phyloP scores from a whole-genome alignment of 2,797 vertebrate species.

The Chlorospingus flavigularis region DNA sequence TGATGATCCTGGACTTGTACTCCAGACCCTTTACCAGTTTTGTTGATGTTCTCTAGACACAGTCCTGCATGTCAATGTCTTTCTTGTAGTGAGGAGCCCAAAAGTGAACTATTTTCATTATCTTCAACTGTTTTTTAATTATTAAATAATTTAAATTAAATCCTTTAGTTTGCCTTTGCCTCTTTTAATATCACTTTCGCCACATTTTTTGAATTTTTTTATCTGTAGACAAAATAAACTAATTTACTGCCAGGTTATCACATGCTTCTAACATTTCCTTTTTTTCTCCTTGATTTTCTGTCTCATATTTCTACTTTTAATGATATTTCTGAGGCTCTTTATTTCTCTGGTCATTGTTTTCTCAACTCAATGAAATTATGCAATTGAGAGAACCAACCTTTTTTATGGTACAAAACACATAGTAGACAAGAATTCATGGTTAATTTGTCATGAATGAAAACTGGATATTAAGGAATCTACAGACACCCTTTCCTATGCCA shows the following conservation, averaged over 20 bases:
- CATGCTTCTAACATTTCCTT: background rate
- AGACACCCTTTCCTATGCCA: background rate
- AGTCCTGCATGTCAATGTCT: too few relatives aligned
- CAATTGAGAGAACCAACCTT: background rate
- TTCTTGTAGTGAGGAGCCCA: background rate
- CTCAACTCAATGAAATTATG: background rate
- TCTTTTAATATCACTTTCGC: fast-evolving
- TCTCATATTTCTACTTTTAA: background rate
- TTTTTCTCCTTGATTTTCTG: background rate
- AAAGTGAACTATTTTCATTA: background rate
- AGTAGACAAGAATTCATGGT: background rate
- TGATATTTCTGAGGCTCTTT: background rate
- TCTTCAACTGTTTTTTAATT: background rate
- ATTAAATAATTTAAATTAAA: background rate
- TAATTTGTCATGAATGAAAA: background rate
- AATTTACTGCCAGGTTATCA: background rate
- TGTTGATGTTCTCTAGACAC: background rate
- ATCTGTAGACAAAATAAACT: background rate
- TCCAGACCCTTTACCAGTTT: background rate
- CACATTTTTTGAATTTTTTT: background rate
- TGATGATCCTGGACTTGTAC: background rate
- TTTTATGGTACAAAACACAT: background rate
- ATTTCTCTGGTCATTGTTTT: background rate
- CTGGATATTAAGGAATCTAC: background rate
- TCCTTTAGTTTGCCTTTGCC: background rate